Base-by-base conservation (phyloP, 2,888 invertebrate genomes). In the Hypomecis punctinalis region DNA sequence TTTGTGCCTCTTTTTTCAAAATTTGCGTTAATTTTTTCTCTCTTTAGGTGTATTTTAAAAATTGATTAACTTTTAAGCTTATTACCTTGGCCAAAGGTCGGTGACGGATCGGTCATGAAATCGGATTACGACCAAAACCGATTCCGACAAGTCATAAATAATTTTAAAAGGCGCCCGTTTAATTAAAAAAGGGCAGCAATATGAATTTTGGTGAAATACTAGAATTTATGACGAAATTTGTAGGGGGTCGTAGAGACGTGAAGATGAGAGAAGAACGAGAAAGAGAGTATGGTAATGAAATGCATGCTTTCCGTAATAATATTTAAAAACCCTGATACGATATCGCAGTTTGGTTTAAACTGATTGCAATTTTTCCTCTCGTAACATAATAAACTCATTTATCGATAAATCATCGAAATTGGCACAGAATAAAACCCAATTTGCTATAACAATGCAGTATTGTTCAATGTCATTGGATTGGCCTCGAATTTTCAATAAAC, bases 361-460 rank as follows among this genome's bases (percentile, higher is more conserved):
- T 23, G 23, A 23, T 23, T 23, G 23, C 23, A 3, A 23, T 23
- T 33, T 10, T 46, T 6, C 36, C 13, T 51, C 9, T 37, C 33
- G 46, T 57, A 46, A 57, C 62, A 57, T 49, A 55, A 54, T 42
- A 7, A 56, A 45, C 49, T 51, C 47, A n/a, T 46, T 39, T 53
- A 9, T n/a, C 37, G 23, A 36, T 39, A 48, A 48, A 53, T 48
- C 8, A 13, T 45, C 33, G 37, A 61, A 56, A 69, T 61, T 61
- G 60, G 48, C 61, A 66, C 59, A 42, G 42, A 63, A 68, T 46
- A 42, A 48, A 61, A 68, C 58, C 45, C 40, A 52, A 55, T 66
- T 65, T 63, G 60, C 65, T 57, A 56, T 65, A 69, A 72, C 67
- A 70, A 72, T 67, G 64, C 53, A 43, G 55, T 61, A 64, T 70